phyloP scores from a whole-genome alignment of 2,888 invertebrate genomes.

The Phragmatobia fuliginosa region DNA sequence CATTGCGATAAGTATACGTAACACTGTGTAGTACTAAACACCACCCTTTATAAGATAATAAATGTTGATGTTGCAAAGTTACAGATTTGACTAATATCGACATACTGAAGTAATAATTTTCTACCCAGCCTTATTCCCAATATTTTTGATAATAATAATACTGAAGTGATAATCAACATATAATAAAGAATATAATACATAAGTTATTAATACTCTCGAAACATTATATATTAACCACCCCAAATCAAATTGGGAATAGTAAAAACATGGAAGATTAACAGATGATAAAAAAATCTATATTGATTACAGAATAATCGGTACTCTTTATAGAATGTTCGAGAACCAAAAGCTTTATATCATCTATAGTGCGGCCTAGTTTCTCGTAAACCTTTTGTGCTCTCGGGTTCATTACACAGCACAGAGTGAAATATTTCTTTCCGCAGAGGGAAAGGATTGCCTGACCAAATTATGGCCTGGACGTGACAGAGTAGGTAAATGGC shows the following conservation, averaged over 20 bases:
- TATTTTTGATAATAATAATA: no score
- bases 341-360: background rate
- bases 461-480: conserved; percentile 23
- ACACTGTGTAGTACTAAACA: conserved; percentile 6
- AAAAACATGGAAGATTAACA: no score
- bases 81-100: no score
- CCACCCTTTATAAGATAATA: background rate
- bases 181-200: no score
- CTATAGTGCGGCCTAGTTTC: background rate
- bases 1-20: conserved; percentile 51
- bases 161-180: no score
- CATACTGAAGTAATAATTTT: no score
- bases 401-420: background rate
- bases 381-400: background rate
- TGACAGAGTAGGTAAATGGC: conserved; percentile 19
- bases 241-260: no score
- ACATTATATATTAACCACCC: no score
- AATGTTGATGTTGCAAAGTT: no score
- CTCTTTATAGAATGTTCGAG: background rate
- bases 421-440: conserved; percentile 23
- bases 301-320: background rate
- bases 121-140: no score
- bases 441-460: conserved; percentile 16
- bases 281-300: no score
- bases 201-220: no score